A percentile compares a stretch with the other conserved stretches of the same genome.
These are phyloP conservation scores for Aphelinus atriplicis DNA, from an alignment of 1,140 invertebrate species.

Conservation along the genomic window DNA sequence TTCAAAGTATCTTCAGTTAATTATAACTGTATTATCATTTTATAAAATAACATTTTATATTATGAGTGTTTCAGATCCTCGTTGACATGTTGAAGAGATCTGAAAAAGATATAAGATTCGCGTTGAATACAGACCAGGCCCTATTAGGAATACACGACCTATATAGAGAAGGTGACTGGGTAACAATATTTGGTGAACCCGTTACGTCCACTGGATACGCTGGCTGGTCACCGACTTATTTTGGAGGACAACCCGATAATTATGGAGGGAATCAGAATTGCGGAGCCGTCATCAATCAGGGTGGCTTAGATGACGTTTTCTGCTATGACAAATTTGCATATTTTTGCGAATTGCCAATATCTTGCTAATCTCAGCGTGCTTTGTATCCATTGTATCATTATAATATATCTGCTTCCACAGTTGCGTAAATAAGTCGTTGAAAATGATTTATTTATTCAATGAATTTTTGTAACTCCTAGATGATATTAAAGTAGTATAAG, in stretches of 20 bases:
- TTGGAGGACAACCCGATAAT: slow-evolving; percentile 16
- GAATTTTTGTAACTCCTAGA: too few species aligned
- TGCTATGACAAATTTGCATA: slow-evolving; percentile 3
- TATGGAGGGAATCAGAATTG: background rate
- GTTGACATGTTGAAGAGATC: background rate
- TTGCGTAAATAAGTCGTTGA: too few species aligned
- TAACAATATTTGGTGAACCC: slow-evolving; percentile 58
- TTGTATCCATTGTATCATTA: too few species aligned
- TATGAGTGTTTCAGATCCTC: slow-evolving; percentile 1
- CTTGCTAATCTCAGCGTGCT: background rate
- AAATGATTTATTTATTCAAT: too few species aligned
- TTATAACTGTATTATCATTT: background rate
- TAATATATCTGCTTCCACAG: too few species aligned
- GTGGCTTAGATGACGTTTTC: slow-evolving; percentile 5
- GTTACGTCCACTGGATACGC: slow-evolving; percentile 25
- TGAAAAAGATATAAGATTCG: background rate
- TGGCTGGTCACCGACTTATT: background rate
- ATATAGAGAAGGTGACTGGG: slow-evolving; percentile 58
- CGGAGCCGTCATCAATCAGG: background rate
- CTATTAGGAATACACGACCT: slow-evolving; percentile 60
- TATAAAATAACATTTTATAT: background rate
- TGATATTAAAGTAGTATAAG: too few species aligned
- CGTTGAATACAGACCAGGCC: slow-evolving; percentile 27
- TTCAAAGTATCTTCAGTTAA: too few species aligned
- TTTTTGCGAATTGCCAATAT: slow-evolving; percentile 13